These are phyloP conservation scores for Nylanderia fulva DNA, from an alignment of 1,140 invertebrate genomes.

Conservation along the genomic window DNA sequence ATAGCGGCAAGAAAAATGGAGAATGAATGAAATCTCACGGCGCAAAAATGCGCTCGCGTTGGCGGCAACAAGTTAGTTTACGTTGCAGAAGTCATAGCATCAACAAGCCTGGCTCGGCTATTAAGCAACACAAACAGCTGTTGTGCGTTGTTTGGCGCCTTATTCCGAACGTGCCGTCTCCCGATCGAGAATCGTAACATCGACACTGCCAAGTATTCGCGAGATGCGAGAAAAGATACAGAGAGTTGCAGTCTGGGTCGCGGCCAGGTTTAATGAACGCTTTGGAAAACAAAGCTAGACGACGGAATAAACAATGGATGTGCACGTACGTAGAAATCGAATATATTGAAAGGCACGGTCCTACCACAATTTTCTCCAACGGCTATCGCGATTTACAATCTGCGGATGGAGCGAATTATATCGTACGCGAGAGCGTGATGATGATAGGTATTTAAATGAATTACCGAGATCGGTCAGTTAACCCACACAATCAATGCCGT, in stretches of 20 bases:
- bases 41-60: conserved; percentile 22
- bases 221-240: conserved; percentile 48
- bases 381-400: neutral
- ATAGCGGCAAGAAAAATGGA: neutral
- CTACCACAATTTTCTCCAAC: neutral
- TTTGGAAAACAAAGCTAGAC: conserved; percentile 33
- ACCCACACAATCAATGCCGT: neutral
- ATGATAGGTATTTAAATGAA: conserved; percentile 24
- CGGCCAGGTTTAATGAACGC: conserved; percentile 56
- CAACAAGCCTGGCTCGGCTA: conserved; percentile 12
- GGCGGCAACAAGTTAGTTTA: neutral
- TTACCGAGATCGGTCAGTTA: conserved; percentile 8
- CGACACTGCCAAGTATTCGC: conserved; percentile 50
- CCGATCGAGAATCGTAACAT: neutral
- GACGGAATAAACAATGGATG: neutral
- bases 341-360: neutral
- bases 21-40: neutral
- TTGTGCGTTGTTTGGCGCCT: conserved; percentile 49
- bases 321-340: neutral
- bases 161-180: conserved; percentile 50
- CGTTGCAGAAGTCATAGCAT: neutral
- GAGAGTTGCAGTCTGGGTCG: conserved; percentile 48
- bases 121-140: conserved; percentile 40
- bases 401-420: conserved; percentile 3
- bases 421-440: neutral